Percentiles rank a stretch among this genome's conserved stretches.
These are phyloP conservation scores for Ciona savignyi DNA, from an alignment of 23 tunicate genomes.

Conservation along the genomic window DNA sequence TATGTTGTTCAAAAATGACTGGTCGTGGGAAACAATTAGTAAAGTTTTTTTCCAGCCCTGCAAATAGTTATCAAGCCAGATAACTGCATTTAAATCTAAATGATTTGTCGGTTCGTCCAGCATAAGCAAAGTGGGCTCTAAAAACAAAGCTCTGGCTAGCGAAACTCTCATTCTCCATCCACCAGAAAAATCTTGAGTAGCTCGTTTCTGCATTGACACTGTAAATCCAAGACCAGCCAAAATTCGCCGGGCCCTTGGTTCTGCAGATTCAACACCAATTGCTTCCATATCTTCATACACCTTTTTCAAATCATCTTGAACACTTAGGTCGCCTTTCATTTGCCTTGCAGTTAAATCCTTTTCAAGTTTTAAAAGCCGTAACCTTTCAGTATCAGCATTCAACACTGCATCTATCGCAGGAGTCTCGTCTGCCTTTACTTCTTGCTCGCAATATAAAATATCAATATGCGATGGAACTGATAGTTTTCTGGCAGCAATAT, in stretches of 20 bases:
- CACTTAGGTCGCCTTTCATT: constrained; percentile 79
- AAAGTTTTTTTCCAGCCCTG: constrained; percentile 97
- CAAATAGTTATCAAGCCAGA: constrained; percentile 96
- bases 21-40: constrained; percentile 97
- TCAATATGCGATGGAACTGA: constrained; percentile 91
- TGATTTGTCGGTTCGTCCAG: constrained; percentile 99
- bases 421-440: constrained; percentile 88
- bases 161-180: constrained; percentile 99
- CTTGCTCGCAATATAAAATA: constrained; percentile 96
- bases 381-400: constrained; percentile 79
- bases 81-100: constrained; percentile 98
- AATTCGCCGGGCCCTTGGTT: constrained; percentile 86
- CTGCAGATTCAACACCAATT: constrained; percentile 88
- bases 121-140: constrained; percentile 92
- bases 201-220: constrained; percentile 71
- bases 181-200: constrained; percentile 96
- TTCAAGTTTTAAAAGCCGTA: constrained; percentile 48
- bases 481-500: constrained; percentile 80
- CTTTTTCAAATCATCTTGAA: constrained; percentile 74
- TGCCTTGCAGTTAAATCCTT: constrained; percentile 53
- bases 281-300: constrained; percentile 97
- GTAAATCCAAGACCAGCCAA: constrained; percentile 98
- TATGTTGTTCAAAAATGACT: constrained; percentile 86
- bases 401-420: constrained; percentile 91
- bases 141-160: constrained; percentile 88